Percentiles rank a stretch among this genome's conserved stretches.
These are phyloP conservation scores for Agrotis clavis DNA, from an alignment of 2,888 invertebrate species.

Conservation along the genomic window DNA sequence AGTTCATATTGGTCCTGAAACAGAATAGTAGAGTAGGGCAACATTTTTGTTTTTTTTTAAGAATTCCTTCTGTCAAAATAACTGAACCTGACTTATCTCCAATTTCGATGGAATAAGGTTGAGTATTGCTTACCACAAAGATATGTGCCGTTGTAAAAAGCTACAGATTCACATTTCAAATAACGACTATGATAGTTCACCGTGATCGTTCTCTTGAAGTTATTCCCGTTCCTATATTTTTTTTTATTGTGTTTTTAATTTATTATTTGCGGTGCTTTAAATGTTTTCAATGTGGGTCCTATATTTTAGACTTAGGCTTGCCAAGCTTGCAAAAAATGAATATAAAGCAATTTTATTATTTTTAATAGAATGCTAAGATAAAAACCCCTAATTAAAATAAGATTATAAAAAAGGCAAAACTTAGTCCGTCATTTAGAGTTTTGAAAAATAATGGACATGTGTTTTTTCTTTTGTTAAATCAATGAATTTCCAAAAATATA, in stretches of 20 bases:
- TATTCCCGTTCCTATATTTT: not conserved
- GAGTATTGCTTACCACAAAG: constrained; percentile 28
- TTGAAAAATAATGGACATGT: no score
- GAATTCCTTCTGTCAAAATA: no score
- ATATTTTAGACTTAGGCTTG: not conserved
- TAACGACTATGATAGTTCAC: constrained; percentile 45
- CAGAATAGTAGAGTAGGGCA: no score
- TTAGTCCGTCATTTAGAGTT: no score
- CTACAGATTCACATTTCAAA: constrained; percentile 14
- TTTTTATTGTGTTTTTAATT: not conserved
- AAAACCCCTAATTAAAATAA: no score
- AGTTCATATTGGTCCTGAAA: no score
- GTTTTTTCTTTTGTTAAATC: no score
- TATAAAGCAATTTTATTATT: not conserved
- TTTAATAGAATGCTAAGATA: not conserved
- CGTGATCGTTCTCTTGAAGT: constrained; percentile 46
- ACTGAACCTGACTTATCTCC: not conserved
- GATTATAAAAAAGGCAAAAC: no score
- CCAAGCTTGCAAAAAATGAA: not conserved
- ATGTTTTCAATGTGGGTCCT: constrained; percentile 5
- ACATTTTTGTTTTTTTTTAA: not conserved
- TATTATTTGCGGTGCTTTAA: constrained; percentile 34
- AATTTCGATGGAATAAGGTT: constrained; percentile 13
- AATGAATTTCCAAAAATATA: no score
- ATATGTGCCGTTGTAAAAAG: constrained; percentile 6